Base-by-base conservation (phyloP, 2,888 invertebrate genomes). In the Heliconius ismenius region DNA sequence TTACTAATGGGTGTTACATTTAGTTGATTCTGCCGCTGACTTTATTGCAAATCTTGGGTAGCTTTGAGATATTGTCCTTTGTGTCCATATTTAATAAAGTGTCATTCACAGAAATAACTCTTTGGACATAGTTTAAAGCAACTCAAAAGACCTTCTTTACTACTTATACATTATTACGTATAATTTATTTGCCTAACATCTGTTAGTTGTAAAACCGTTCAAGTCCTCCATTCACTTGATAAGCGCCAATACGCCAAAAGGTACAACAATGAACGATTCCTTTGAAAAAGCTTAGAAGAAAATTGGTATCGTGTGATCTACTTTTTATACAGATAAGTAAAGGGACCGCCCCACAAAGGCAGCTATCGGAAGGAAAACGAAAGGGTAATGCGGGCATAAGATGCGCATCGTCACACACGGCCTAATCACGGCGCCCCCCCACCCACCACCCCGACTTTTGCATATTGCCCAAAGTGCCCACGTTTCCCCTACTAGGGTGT, bases 361-460 rank as follows among this genome's bases (percentile, higher is more conserved):
- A 88, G 91, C 89, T 92, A 93, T 93, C 93, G 93, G 94, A 93
- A 93, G 93, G 92, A 93, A 91, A 91, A 88, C 92, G 92, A 93
- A 93, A 93, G 94, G 94, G 94, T 94, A 92, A 94, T 94, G 92
- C 93, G 94, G 94, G 94, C 92, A 90, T 92, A 93, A 94, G 94
- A 94, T 89, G 94, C 94, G 93, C 93, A 92, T 92, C 93, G 93
- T 87, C 93, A 92, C 93, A 93, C 93, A 93, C 93, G 91, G 92
- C 91, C 93, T 93, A 92, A 93, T 93, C 93, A 93, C 90, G 88
- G 85, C 86, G 83, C 85, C 83, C 84, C 83, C 86, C 83, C 86
- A 84, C 83, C 81, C 82, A 82, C 86, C 89, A 85, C 86, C 91
- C 90, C 89, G 87, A 91, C 91, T 92, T 92, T 91, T 92, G 92